Evolutionary conservation across 2,888 invertebrate genomes (phyloP), one percentile per base, ranked within the genome.

Genomic region (Diarsia mendica): DNA sequence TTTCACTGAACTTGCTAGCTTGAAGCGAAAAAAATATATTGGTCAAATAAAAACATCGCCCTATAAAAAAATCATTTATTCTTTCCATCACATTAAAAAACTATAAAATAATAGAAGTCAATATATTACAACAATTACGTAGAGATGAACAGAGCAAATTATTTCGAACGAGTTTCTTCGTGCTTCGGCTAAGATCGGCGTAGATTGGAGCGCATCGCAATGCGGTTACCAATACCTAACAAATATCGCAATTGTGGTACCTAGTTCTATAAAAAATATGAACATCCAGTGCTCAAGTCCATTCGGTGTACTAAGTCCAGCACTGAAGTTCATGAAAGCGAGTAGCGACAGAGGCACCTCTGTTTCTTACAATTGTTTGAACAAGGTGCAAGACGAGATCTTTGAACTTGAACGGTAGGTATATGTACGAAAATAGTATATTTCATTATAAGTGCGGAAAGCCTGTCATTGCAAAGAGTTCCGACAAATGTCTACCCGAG

Each of bases 81-180:
- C 28, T 79, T 51, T 82, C 64, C 63, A 20, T 69, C 58, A 80
- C 66, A 74, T 75, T 79, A 72, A 66, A 79, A 75, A 64, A 58
- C 68, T 73, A 79, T 53, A 72, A 75, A 79, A 72, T 71, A 66
- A 83, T 83, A 69, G 53, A 82, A 74, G 5, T 33, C 67, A 78
- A 58, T 81, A 82, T 75, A 69, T 83, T 80, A 82, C 80, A 82
- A 82, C 49, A 67, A 67, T 68, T 72, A 63, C 23, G 46, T 66
- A 49, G 53, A 66, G 28, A 28, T 18, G 33, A 67, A 71, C 48
- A 55, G 20, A 70, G n/a, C 6, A 28, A 67, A 70, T 80, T 46
- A 55, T 33, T 23, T 49, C 39, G 11, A 67, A 76, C 6, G 23
- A 68, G 64, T 67, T 33, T 28, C 33, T 61, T 58, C 58, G 15